Evolutionary conservation across 1,140 invertebrate genomes (phyloP).

Genomic region (Scaptomyza hsui): DNA sequence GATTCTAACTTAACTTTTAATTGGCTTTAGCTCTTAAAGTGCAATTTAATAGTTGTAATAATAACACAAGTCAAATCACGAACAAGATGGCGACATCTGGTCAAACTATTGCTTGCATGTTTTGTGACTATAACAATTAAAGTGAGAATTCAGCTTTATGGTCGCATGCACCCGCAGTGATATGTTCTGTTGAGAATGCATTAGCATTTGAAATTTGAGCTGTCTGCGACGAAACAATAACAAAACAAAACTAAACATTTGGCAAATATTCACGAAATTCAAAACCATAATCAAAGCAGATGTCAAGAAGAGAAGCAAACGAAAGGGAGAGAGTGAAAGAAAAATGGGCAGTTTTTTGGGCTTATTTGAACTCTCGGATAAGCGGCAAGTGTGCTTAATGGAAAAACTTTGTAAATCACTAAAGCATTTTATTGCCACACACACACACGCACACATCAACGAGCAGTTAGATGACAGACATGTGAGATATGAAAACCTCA

Average conservation of each 20-base stretch:
- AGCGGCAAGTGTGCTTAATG: conserved; percentile 74
- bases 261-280: conserved; percentile 72
- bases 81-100: background rate
- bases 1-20: background rate
- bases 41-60: background rate
- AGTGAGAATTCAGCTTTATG: background rate
- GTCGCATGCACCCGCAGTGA: background rate
- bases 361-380: conserved; percentile 31
- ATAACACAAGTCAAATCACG: background rate
- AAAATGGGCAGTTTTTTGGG: background rate
- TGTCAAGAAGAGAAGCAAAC: background rate
- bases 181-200: conserved; percentile 1
- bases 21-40: background rate
- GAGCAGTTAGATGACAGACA: conserved; percentile 45
- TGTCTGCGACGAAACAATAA: conserved; percentile 52
- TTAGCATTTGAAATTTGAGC: conserved; percentile 36
- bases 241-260: conserved; percentile 32
- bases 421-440: conserved; percentile 72
- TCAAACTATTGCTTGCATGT: background rate
- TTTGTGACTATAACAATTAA: background rate
- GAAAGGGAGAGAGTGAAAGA: too few relatives aligned
- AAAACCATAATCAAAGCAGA: conserved; percentile 62
- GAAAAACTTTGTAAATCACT: conserved; percentile 79
- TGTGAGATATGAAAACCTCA: conserved; percentile 63
- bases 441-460: conserved; percentile 49